phyloP scores from a whole-genome alignment of 37 sponge, comb jelly and placozoan genomes.

The Chondrilla cf. caribensis region DNA sequence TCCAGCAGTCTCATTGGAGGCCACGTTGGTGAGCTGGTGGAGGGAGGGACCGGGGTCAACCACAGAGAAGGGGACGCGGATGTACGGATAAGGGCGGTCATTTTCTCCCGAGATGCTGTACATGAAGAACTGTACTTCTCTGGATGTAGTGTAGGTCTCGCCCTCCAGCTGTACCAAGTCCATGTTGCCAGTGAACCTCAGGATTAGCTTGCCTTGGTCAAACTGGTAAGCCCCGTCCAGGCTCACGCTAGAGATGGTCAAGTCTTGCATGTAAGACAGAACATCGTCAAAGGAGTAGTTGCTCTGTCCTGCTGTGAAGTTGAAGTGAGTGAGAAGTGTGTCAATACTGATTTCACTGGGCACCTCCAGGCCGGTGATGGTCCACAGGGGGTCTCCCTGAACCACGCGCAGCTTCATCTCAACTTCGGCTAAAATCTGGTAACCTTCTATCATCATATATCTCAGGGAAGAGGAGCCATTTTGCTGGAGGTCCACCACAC shows the following conservation, averaged over 20 bases:
- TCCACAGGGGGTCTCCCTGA: neutral
- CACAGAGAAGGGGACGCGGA: neutral
- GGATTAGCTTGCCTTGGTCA: neutral
- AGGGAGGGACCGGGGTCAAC: neutral
- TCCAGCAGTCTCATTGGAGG: neutral
- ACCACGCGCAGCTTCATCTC: neutral
- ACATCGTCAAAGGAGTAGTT: slow-evolving; percentile 1
- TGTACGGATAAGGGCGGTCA: neutral
- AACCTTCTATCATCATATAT: neutral
- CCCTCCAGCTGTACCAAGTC: neutral
- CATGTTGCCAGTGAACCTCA: neutral
- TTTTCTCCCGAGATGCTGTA: neutral
- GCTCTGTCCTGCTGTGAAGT: neutral
- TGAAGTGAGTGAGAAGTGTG: neutral
- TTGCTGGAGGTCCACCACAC: neutral
- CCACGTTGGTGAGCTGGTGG: neutral
- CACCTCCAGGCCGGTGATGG: neutral
- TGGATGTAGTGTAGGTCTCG: neutral
- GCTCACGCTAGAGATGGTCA: neutral
- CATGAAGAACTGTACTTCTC: neutral
- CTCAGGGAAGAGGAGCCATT: neutral
- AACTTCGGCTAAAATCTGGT: neutral
- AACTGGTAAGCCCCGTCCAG: neutral
- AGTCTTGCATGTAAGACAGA: neutral
- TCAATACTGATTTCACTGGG: neutral